Evolutionary conservation across 1,140 invertebrate genomes (phyloP), one percentile per base, ranked within the genome.

Genomic region (Ceratoteleas bidentatus): DNA sequence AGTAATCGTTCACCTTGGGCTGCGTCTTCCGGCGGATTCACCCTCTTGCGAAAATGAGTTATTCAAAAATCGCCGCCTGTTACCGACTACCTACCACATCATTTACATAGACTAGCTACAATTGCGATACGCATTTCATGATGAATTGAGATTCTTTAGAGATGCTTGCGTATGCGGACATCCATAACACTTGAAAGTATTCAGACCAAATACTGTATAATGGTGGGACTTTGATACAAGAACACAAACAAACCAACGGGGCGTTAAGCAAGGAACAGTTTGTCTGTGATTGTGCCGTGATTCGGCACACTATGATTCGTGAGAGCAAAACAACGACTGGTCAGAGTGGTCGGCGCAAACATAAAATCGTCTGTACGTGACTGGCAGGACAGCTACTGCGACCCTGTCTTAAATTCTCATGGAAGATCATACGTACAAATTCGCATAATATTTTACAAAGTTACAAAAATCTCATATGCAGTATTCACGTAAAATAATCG

Each of bases 121-220:
- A 9, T 74, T 64, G 74, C 60, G 40, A 69, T 74, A 81, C 70
- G 65, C 74, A 70, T 65, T 75, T 62, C 52, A 81, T 58, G 58
- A 81, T 80, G 70, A 79, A 54, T 73, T 80, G 78, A 74, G 70
- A 81, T 70, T 70, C 70, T 80, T 80, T 69, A 47, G 77, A 80
- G 69, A 80, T 80, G 64, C 77, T 81, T 74, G 78, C 78, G 64
- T 81, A 80, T 50, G 69, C 75, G 78, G 65, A 81, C 65, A 75
- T 74, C 69, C 65, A 81, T 76, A 54, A 81, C 66, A 81, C 65
- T 75, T 81, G 16, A 81, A 81, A 75, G 72, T 81, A 73, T 43
- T 81, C 72, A 81, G 70, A 64, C 64, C 65, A 81, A 81, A 81
- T 72, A 81, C 72, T 75, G 78, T 75, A 70, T 75, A 81, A 57